Evolutionary conservation across 2,888 invertebrate species (phyloP).

Genomic region (Diaprepes abbreviatus): DNA sequence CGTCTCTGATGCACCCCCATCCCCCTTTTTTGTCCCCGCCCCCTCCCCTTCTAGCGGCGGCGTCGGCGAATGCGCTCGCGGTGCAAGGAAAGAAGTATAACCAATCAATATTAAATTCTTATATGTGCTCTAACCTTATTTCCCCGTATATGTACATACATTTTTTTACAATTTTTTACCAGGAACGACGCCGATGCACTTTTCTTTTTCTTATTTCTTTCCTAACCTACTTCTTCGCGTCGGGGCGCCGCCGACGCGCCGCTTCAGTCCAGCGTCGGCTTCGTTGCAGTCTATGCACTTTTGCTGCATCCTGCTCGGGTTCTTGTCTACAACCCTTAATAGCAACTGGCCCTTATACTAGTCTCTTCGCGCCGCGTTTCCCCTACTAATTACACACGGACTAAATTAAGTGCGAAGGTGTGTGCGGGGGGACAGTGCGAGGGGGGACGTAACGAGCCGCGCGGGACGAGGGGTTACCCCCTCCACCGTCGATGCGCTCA

Average conservation of each 20-base stretch:
- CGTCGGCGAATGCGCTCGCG: slow-evolving; percentile 51
- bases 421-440: slow-evolving; percentile 43
- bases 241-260: slow-evolving; percentile 65
- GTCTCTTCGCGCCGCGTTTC: slow-evolving; percentile 41
- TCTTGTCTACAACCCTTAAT: slow-evolving; percentile 39
- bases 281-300: slow-evolving; percentile 64
- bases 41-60: slow-evolving; percentile 45
- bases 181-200: slow-evolving; percentile 57
- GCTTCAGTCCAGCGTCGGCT: slow-evolving; percentile 50
- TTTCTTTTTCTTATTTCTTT: slow-evolving; percentile 67
- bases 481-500: slow-evolving; percentile 54
- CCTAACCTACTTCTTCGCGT: slow-evolving; percentile 67
- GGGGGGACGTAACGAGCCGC: slow-evolving; percentile 51
- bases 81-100: slow-evolving; percentile 64
- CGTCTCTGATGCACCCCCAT: slow-evolving; percentile 46
- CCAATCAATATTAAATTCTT: slow-evolving; percentile 68
- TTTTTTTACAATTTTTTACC: slow-evolving; percentile 65
- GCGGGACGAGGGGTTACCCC: slow-evolving; percentile 50
- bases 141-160: slow-evolving; percentile 69
- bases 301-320: slow-evolving; percentile 52
- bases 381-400: slow-evolving; percentile 52
- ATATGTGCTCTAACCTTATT: slow-evolving; percentile 67
- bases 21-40: slow-evolving; percentile 47
- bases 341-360: slow-evolving; percentile 36
- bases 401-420: slow-evolving; percentile 58